Evolutionary conservation across 2,797 vertebrate species (phyloP).

Genomic region (Phyllotis vaccarum): DNA sequence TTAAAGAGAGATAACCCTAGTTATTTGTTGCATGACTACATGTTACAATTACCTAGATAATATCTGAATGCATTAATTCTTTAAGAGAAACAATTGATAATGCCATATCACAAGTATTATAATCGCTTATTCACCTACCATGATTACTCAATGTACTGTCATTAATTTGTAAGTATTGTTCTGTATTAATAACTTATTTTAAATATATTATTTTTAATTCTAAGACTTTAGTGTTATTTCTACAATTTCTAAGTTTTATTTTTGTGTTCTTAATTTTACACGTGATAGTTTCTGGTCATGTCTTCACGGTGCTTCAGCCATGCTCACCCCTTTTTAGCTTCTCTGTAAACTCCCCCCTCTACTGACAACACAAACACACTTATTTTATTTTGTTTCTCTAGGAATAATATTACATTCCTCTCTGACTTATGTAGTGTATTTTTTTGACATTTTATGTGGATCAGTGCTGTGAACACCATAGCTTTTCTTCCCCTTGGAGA

Average conservation of each 20-base stretch:
- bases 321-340: background rate
- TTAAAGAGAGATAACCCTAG: background rate
- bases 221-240: background rate
- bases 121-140: background rate
- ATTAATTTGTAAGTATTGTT: background rate
- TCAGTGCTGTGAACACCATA: background rate
- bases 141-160: background rate
- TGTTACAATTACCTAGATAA: background rate
- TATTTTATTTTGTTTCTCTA: background rate
- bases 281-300: background rate
- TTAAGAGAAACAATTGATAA: background rate
- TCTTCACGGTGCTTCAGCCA: background rate
- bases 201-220: background rate
- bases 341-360: accelerated
- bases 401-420: background rate
- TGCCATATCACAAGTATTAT: background rate
- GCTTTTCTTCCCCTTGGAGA: background rate
- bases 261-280: background rate
- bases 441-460: background rate
- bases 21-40: background rate
- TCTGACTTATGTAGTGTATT: background rate
- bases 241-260: background rate
- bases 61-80: background rate
- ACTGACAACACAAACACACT: background rate
- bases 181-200: background rate